phyloP scores from a whole-genome alignment of 2,797 vertebrate species.

The Gymnothorax javanicus region DNA sequence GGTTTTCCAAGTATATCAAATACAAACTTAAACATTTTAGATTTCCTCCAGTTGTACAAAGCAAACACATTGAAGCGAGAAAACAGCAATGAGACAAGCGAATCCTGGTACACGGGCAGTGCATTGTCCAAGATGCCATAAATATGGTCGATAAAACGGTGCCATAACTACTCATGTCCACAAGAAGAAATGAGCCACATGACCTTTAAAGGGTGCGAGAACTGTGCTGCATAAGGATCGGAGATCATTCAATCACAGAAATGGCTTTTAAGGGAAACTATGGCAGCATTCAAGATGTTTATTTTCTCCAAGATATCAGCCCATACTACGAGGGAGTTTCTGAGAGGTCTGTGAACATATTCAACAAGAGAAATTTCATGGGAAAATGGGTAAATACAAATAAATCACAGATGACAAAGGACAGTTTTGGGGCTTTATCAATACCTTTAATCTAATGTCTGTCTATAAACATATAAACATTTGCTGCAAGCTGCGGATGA shows the following conservation, averaged over 20 bases:
- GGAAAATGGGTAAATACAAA: not conserved
- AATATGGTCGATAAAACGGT: not conserved
- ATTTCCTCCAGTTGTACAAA: conserved; percentile 4
- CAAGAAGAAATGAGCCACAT: not conserved
- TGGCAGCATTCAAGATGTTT: not conserved
- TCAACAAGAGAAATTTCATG: not conserved
- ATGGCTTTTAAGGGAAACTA: not conserved
- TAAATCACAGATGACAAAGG: not conserved
- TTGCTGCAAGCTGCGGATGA: not conserved
- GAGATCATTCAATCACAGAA: not conserved
- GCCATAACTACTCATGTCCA: not conserved
- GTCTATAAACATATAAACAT: not conserved
- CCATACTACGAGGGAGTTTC: not conserved
- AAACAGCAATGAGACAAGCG: not conserved
- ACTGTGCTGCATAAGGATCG: not conserved
- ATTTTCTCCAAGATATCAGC: not conserved
- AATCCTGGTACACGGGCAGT: not conserved
- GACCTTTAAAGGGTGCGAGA: not conserved
- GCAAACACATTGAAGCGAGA: conserved; percentile 4
- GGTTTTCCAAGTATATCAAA: conserved; percentile 5
- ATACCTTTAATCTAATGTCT: not conserved
- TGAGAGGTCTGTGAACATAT: not conserved
- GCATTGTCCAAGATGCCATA: not conserved
- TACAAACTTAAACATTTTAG: not conserved
- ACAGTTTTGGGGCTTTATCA: not conserved